A percentile compares a stretch with the other conserved stretches of the same genome.
These are phyloP conservation scores for Pterobdella sp. DNA, from an alignment of 2,888 invertebrate species.

Conservation along the genomic window DNA sequence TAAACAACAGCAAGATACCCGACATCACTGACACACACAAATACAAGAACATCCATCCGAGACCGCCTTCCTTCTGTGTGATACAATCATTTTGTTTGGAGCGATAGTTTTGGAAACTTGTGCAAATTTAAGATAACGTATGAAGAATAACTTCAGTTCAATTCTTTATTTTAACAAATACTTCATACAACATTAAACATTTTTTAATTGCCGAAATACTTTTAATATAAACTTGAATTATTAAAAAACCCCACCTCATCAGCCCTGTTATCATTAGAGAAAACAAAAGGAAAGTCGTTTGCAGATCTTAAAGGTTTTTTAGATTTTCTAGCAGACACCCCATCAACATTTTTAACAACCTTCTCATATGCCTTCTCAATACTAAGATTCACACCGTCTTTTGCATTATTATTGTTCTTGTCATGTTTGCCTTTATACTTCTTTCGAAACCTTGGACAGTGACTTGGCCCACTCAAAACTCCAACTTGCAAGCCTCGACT, in stretches of 20 bases:
- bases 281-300: too few species aligned
- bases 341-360: neutral
- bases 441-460: conserved; percentile 51
- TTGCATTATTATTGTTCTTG: neutral
- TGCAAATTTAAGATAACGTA: too few species aligned
- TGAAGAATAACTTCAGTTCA: too few species aligned
- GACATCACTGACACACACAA: neutral
- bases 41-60: neutral
- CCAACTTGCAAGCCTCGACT: conserved; percentile 62
- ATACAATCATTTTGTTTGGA: neutral
- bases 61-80: neutral
- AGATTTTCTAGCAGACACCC: neutral
- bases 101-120: too few species aligned
- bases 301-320: neutral
- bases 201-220: too few species aligned
- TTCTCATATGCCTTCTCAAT: neutral
- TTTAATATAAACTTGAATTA: too few species aligned
- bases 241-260: too few species aligned
- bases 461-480: conserved; percentile 65
- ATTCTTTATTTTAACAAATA: too few species aligned
- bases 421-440: conserved; percentile 1
- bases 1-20: neutral
- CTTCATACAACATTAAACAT: too few species aligned
- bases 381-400: neutral
- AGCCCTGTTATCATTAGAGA: too few species aligned